These are phyloP conservation scores for Pelecanus crispus DNA, from an alignment of 2,113 vertebrate species.

Conservation along the genomic window DNA sequence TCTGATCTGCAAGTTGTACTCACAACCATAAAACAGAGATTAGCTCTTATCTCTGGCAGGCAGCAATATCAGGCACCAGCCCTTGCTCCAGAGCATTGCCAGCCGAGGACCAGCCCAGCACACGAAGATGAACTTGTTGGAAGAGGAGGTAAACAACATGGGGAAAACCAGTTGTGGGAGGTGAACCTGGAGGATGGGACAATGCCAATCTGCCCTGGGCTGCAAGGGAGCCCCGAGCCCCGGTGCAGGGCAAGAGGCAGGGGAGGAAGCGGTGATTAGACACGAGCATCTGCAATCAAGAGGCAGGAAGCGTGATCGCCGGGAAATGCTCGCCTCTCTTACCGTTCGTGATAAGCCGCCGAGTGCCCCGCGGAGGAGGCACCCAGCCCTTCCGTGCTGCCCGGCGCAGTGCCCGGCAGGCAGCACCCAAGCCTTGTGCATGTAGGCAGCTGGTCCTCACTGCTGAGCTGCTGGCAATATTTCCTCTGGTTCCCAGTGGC, in stretches of 20 bases:
- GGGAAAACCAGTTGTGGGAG: background rate
- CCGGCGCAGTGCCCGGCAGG: fast-evolving
- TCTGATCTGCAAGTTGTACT: conserved; percentile 41
- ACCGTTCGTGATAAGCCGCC: background rate
- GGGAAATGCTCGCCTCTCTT: background rate
- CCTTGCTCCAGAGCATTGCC: background rate
- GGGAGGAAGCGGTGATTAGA: conserved; percentile 37
- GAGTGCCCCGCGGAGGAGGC: background rate
- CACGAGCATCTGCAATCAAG: conserved; percentile 30
- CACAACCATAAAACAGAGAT: conserved; percentile 31
- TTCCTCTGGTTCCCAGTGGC: background rate
- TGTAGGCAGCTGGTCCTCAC: fast-evolving
- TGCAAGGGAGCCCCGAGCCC: background rate
- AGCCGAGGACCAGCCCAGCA: background rate
- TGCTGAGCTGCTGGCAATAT: fast-evolving
- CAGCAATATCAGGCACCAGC: conserved; percentile 11
- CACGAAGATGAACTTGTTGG: background rate
- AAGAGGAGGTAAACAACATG: background rate
- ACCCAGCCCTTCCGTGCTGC: background rate
- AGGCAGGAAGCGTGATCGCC: background rate
- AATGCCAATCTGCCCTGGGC: conserved; percentile 3
- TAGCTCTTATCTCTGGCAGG: conserved; percentile 59
- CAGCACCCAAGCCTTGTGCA: background rate
- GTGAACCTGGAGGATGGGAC: background rate
- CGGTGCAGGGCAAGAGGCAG: background rate